Conservation (phyloP, 1,140 invertebrate species). For the Panulirus ornatus region DNA sequence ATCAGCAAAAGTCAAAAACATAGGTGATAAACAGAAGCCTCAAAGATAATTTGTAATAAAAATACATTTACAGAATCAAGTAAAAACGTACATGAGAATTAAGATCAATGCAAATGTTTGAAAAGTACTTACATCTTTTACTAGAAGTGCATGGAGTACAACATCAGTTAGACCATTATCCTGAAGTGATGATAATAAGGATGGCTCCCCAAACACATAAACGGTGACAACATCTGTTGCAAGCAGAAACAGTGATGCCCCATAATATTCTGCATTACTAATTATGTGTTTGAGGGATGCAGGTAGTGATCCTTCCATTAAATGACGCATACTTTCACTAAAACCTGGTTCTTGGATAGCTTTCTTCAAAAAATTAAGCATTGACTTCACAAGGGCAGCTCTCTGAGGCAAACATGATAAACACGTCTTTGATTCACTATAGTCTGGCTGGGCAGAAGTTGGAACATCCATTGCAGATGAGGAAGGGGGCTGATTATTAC, state of each 20-base stretch:
- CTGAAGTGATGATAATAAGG: slow-evolving; percentile 89
- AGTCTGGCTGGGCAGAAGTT: slow-evolving; percentile 52
- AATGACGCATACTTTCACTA: slow-evolving; percentile 88
- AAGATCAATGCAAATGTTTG: too few relatives aligned
- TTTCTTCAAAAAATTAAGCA: slow-evolving; percentile 94
- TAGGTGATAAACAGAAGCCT: neutral
- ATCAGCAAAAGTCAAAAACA: neutral
- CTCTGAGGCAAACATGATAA: slow-evolving; percentile 87
- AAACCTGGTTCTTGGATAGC: slow-evolving; percentile 83
- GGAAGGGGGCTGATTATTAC: slow-evolving; percentile 34
- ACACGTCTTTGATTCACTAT: slow-evolving; percentile 74
- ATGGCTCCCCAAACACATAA: slow-evolving; percentile 93
- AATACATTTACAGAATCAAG: neutral
- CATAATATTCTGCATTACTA: slow-evolving; percentile 95
- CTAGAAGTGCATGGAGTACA: slow-evolving; percentile 89
- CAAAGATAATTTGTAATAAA: neutral
- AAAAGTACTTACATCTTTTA: slow-evolving; percentile 82
- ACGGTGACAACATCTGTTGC: slow-evolving; percentile 95
- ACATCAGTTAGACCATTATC: slow-evolving; percentile 95
- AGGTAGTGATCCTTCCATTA: slow-evolving; percentile 94
- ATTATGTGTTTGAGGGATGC: slow-evolving; percentile 92
- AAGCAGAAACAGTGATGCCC: slow-evolving; percentile 91
- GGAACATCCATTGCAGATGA: slow-evolving; percentile 62
- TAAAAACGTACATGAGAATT: too few relatives aligned
- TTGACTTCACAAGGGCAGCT: slow-evolving; percentile 91